A percentile compares a stretch with the other conserved stretches of the same genome.
Evolutionary conservation across 2,888 invertebrate species (phyloP).

Genomic region (Stenodema calcarata): DNA sequence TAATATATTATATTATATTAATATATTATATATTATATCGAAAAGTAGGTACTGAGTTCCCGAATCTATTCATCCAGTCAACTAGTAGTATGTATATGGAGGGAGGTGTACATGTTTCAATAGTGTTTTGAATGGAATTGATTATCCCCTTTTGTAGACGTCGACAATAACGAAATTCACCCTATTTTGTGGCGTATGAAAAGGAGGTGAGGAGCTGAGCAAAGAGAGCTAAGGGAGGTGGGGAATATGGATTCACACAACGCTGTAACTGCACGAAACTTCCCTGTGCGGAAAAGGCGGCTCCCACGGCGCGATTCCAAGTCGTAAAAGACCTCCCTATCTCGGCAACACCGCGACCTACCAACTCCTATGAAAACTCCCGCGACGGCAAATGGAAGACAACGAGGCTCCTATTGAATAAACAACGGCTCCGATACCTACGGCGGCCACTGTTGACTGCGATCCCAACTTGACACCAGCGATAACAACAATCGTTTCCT

Average conservation of each 20-base stretch:
- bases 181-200: too few species aligned
- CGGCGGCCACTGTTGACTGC: background rate
- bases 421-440: slow-evolving; percentile 1
- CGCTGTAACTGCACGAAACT: background rate
- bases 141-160: too few species aligned
- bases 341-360: background rate
- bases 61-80: too few species aligned
- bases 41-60: too few species aligned
- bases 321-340: background rate
- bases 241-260: background rate
- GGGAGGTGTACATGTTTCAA: too few species aligned
- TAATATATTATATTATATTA: too few species aligned
- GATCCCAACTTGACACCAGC: slow-evolving; percentile 4
- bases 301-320: background rate
- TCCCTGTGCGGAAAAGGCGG: too few species aligned
- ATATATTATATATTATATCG: too few species aligned
- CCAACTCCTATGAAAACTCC: background rate
- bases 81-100: too few species aligned
- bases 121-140: too few species aligned
- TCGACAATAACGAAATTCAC: too few species aligned
- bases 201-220: too few species aligned
- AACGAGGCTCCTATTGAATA: slow-evolving; percentile 14
- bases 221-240: background rate
- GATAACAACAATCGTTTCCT: slow-evolving; percentile 22
- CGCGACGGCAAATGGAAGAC: background rate